Evolutionary conservation across 2,113 vertebrate species (phyloP).

Genomic region (Datnioides undecimradiatus): DNA sequence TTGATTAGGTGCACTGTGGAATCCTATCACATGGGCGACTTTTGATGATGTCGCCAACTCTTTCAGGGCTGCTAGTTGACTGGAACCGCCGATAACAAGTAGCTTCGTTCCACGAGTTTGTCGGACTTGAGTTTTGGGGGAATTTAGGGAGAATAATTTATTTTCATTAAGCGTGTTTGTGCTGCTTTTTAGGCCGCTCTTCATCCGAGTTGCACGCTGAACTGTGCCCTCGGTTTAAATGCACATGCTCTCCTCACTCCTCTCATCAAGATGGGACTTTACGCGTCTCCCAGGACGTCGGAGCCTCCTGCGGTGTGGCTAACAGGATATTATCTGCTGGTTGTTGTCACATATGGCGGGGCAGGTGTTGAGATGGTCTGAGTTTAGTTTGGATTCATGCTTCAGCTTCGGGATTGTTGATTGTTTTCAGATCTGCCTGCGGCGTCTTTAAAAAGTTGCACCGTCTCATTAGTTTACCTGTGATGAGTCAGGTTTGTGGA

Average conservation of each 20-base stretch:
- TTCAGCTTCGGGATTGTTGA: not conserved
- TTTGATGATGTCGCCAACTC: slow-evolving; percentile 98
- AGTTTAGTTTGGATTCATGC: slow-evolving; percentile 18
- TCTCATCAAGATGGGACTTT: not conserved
- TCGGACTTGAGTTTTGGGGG: slow-evolving; percentile 22
- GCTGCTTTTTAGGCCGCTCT: not conserved
- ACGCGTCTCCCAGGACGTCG: not conserved
- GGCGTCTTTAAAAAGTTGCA: no score
- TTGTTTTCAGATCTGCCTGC: not conserved
- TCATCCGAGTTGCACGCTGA: not conserved
- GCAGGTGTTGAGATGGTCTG: slow-evolving; percentile 13
- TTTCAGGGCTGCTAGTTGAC: slow-evolving; percentile 97
- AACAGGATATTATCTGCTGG: slow-evolving; percentile 21
- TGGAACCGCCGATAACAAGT: slow-evolving; percentile 94
- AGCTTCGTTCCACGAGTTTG: slow-evolving; percentile 55
- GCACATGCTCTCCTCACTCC: not conserved
- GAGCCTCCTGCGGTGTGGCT: slow-evolving; percentile 20
- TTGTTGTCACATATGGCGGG: slow-evolving; percentile 17
- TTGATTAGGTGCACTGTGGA: slow-evolving; percentile 98
- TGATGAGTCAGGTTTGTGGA: no score
- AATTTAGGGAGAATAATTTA: slow-evolving; percentile 29
- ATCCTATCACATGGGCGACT: slow-evolving; percentile 95
- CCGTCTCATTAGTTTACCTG: no score
- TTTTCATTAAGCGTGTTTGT: not conserved
- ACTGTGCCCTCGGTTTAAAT: not conserved